phyloP scores from a whole-genome alignment of 2,797 vertebrate species.

The Austrolebias charrua region DNA sequence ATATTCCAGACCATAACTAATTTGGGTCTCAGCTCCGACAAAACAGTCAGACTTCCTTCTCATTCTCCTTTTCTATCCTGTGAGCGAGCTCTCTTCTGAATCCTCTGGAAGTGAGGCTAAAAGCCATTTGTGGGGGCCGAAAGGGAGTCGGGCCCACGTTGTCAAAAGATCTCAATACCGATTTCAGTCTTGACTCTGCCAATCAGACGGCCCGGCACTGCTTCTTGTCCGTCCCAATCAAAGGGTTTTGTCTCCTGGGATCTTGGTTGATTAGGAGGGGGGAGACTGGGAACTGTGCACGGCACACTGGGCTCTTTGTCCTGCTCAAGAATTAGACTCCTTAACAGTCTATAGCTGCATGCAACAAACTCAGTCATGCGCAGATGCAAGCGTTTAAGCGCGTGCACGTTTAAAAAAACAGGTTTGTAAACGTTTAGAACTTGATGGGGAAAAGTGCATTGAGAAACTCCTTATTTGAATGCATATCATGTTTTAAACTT shows the following conservation, averaged over 20 bases:
- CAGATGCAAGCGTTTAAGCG: background rate
- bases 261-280: constrained; percentile 76
- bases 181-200: constrained; percentile 62
- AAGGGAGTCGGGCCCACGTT: constrained; percentile 59
- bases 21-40: constrained; percentile 42
- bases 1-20: constrained; percentile 67
- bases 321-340: constrained; percentile 52
- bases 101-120: constrained; percentile 37
- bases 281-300: constrained; percentile 61
- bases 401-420: constrained; percentile 23
- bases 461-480: no score
- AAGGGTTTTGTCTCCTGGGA: constrained; percentile 69
- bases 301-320: constrained; percentile 74
- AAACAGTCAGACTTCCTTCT: constrained; percentile 50
- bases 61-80: constrained; percentile 26
- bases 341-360: constrained; percentile 69
- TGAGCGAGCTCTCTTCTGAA: constrained; percentile 30
- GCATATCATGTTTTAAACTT: no score
- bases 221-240: constrained; percentile 57
- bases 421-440: constrained; percentile 45
- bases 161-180: constrained; percentile 64
- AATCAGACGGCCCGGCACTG: constrained; percentile 60
- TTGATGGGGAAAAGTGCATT: no score
- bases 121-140: constrained; percentile 65
- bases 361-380: constrained; percentile 50